Evolutionary conservation across 2,888 invertebrate species (phyloP), one percentile per base, ranked within the genome.

Genomic region (Drosophila tripunctata): DNA sequence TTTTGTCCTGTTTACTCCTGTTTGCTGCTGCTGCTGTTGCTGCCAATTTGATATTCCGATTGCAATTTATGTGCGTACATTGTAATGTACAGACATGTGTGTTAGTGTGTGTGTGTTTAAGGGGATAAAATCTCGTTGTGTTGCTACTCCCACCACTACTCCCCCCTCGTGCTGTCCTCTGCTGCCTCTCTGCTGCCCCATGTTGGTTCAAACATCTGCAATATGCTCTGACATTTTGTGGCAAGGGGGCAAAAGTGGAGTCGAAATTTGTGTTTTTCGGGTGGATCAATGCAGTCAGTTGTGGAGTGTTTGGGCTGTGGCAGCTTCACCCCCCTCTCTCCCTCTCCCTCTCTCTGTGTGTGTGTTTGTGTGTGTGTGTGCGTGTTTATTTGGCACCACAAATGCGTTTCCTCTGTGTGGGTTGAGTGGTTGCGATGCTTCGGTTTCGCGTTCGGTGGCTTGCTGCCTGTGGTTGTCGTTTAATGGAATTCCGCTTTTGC

Each of bases 401-500:
- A 84, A 84, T 88, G 83, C 87, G 88, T 78, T 88, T 88, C 88
- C 80, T 70, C 58, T 65, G 61, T 47, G 75, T 62, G 78, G 67
- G 76, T 67, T 82, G 83, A 44, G 31, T 51, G 56, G 30, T n/a
- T 33, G 4, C 55, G 45, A 24, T 57, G 54, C 74, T n/a, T 44
- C 61, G 56, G 75, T 62, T 58, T 67, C 50, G 70, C 66, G 69
- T 72, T 82, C 27, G 83, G 82, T 65, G 80, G 83, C 83, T 60
- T 83, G 79, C 86, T 86, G 79, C 73, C 78, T 87, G 84, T 67
- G 86, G 86, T 88, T 87, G 87, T 70, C 83, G 86, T 82, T 87
- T 87, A 87, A 87, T 87, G 88, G 86, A 87, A 87, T 84, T 84
- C 87, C 88, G 86, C 75, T 81, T 71, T 77, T 75, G 75, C 84